Evolutionary conservation across 2,888 invertebrate genomes (phyloP).

Genomic region (Drosophila nr. fundita): DNA sequence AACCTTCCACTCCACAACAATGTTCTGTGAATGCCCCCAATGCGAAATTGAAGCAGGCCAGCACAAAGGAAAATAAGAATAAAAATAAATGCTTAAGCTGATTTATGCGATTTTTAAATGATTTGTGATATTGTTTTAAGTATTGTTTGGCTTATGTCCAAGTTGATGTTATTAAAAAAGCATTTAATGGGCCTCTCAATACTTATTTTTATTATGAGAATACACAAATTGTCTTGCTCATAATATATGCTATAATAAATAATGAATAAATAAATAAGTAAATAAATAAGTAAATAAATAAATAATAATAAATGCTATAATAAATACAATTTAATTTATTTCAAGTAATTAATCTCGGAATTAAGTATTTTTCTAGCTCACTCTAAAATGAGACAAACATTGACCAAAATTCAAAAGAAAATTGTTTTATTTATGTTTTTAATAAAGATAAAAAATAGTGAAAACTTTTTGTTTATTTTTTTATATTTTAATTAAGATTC

Average conservation of each 20-base stretch:
- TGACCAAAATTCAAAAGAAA: no score
- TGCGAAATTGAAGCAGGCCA: conserved; percentile 22
- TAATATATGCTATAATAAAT: neutral
- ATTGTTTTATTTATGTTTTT: neutral
- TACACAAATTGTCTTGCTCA: neutral
- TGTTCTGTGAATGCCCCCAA: conserved; percentile 15
- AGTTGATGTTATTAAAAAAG: neutral
- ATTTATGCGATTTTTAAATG: conserved; percentile 10
- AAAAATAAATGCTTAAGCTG: neutral
- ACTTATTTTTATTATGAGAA: neutral
- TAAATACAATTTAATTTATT: neutral
- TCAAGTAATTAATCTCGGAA: neutral
- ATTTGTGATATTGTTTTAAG: neutral
- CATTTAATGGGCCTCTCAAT: neutral
- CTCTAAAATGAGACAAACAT: neutral
- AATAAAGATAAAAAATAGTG: neutral
- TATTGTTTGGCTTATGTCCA: neutral
- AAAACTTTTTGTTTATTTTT: neutral
- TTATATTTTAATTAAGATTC: neutral
- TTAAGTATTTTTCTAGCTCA: neutral
- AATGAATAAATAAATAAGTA: no score
- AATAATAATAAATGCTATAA: neutral
- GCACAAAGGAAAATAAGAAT: no score
- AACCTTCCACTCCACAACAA: conserved; percentile 39
- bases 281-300: no score